Percentiles rank a stretch among this genome's conserved stretches.
Conservation (phyloP, 2,797 vertebrate species). For the Phoebastria nigripes region DNA sequence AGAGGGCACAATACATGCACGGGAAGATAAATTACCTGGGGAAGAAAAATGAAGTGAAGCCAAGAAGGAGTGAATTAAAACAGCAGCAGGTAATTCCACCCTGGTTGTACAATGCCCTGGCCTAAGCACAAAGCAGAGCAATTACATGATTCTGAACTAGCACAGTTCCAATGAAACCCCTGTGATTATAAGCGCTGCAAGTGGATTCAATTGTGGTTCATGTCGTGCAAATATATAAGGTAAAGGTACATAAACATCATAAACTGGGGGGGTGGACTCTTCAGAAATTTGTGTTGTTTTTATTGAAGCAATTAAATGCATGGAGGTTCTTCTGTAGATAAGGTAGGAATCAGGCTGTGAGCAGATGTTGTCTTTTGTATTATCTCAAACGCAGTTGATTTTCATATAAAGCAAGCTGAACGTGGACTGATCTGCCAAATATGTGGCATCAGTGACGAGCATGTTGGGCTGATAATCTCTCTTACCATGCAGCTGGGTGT, state of each 20-base stretch:
- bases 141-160: not conserved
- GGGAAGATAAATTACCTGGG: not conserved
- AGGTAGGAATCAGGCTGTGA: not conserved
- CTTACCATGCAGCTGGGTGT: not conserved
- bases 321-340: not conserved
- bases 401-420: not conserved
- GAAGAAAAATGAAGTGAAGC: not conserved
- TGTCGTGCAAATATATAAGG: accelerated
- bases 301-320: not conserved
- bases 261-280: not conserved
- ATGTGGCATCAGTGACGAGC: not conserved
- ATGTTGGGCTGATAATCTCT: not conserved
- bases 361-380: not conserved
- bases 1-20: accelerated
- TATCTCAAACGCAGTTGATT: not conserved
- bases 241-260: not conserved
- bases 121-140: not conserved
- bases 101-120: not conserved
- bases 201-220: not conserved
- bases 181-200: accelerated
- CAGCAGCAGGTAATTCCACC: not conserved
- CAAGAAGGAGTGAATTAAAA: not conserved
- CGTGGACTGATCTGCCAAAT: not conserved
- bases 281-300: not conserved
- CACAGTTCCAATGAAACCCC: not conserved